Base-by-base conservation (phyloP, 2,113 vertebrate species). In the Oreotrochilus melanogaster region DNA sequence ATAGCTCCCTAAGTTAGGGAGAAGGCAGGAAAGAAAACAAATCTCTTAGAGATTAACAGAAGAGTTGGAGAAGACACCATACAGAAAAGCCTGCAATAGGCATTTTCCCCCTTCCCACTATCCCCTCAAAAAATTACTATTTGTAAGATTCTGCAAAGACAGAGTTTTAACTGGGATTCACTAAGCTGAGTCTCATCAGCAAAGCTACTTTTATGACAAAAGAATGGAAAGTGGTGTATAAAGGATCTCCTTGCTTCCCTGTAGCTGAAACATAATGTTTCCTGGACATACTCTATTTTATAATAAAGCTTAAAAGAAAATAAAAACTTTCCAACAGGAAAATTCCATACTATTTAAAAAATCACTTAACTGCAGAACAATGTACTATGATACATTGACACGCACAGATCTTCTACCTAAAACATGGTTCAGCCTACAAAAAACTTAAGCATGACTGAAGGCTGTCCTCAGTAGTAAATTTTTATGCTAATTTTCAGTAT, bases 1-100 rank as follows among this genome's bases (percentile, higher is more conserved):
- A 79, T 9, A 92, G 79, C 93, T 92, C 93, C 91, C 86, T 57
- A 61, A 1, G 16, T 28, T 2, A 93, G 86, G 93, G 93, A 96
- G 91, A 92, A 83, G 89, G 93, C 72, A 89, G 62, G 84, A 96
- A 87, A 89, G 73, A 73, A 95, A 95, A 89, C 25, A 84, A 67
- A 23, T 74, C 30, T 93, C 89, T 57, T 8, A 61, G 86, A 90
- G 58, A 86, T 53, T 23, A 91, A 82, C 17, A 56, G 7, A 75
- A 72, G 24, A 85, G 56, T 10, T 37, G 35, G 35, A 37, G 35
- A 89, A 87, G 51, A 78, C 21, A 86, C 56, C 47, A 89, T 5
- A 91, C 11, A 89, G 51, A 86, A 78, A 78, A 62, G 57, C n/a
- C 56, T 47, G 25, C 30, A 70, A 61, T 0, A 47, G 66, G 50